Conservation (phyloP, 2,888 invertebrate species). For the Rapana venosa region DNA sequence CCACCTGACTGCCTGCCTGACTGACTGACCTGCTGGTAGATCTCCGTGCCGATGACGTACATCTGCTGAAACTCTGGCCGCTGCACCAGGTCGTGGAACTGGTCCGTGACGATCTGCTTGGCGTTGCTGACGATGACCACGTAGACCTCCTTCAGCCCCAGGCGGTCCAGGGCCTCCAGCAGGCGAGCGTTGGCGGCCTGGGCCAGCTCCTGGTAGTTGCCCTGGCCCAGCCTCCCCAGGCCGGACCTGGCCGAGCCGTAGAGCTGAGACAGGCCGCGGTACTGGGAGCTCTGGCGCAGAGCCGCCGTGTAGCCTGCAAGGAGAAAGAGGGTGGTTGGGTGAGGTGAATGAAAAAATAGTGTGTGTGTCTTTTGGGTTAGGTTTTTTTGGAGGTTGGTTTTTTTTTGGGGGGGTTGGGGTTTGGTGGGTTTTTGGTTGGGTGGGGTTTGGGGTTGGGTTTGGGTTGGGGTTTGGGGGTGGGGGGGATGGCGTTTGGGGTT, state of each 20-base stretch:
- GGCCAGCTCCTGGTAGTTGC: conserved; percentile 24
- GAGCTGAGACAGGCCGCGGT: not conserved
- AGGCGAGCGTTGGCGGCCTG: conserved; percentile 38
- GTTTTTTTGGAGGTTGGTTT: no score
- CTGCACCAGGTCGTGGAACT: conserved; percentile 59
- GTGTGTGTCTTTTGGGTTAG: no score
- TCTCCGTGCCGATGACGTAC: conserved; percentile 54
- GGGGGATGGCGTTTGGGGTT: no score
- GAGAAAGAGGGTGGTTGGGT: no score
- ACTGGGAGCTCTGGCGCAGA: conserved; percentile 15
- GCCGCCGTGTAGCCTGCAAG: conserved; percentile 38
- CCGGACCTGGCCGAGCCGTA: not conserved
- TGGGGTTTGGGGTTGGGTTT: no score
- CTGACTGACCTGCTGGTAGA: conserved; percentile 63
- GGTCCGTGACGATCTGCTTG: conserved; percentile 55
- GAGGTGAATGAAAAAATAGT: no score
- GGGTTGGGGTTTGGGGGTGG: no score
- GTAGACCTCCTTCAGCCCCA: conserved; percentile 52
- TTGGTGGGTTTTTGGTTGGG: no score
- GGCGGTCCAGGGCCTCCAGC: conserved; percentile 41
- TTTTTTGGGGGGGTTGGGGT: no score
- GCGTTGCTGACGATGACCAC: conserved; percentile 47
- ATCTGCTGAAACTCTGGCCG: conserved; percentile 59
- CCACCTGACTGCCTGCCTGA: no score
- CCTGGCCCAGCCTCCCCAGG: not conserved